Conservation (phyloP, 2,113 vertebrate genomes). For the Theristicus caerulescens region DNA sequence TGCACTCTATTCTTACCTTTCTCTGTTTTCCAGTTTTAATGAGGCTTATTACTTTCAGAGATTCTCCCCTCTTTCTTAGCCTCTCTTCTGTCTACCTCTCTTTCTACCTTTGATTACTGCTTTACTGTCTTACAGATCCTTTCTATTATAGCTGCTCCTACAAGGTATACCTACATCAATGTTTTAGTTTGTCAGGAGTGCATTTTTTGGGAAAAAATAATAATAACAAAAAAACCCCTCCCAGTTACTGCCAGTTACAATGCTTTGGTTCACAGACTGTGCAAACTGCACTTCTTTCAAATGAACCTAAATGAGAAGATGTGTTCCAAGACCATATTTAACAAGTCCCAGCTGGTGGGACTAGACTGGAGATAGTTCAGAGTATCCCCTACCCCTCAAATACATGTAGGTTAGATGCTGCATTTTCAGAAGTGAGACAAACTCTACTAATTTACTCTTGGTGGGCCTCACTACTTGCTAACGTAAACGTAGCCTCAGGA, state of each 20-base stretch:
- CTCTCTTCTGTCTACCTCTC: not conserved
- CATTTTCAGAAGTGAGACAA: not conserved
- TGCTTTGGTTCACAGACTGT: not conserved
- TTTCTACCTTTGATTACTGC: not conserved
- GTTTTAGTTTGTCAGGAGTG: not conserved
- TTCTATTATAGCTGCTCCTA: not conserved
- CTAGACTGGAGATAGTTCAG: not conserved
- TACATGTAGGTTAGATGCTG: not conserved
- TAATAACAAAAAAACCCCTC: not conserved
- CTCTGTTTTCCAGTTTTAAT: slow-evolving; percentile 5
- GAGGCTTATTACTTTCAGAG: not conserved
- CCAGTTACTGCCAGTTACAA: not conserved
- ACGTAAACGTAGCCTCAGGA: not conserved
- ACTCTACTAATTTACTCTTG: not conserved
- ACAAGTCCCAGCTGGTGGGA: not conserved
- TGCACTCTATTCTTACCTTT: not conserved
- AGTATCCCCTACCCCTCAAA: not conserved
- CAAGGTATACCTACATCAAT: not conserved
- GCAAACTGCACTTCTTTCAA: not conserved
- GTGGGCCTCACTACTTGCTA: not conserved
- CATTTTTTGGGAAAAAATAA: not conserved
- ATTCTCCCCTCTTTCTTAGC: not conserved
- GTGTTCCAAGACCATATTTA: not conserved
- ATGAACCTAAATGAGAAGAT: not conserved
- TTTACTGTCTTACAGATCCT: not conserved